These are phyloP conservation scores for Pemphigus obesinymphae DNA, from an alignment of 1,140 invertebrate genomes.

Conservation along the genomic window DNA sequence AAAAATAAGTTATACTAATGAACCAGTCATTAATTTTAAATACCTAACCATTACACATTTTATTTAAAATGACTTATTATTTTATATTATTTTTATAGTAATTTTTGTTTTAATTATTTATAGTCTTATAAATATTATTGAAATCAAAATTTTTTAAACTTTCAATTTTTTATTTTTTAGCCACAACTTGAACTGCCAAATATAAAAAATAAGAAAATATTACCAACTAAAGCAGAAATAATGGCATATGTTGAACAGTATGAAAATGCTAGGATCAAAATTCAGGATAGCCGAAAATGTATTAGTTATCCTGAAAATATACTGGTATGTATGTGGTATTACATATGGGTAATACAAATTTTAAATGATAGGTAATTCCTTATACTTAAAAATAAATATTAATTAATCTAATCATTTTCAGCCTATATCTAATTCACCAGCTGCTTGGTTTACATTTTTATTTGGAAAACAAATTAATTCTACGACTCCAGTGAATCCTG, in stretches of 20 bases:
- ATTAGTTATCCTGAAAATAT: neutral
- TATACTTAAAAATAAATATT: neutral
- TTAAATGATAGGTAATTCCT: no score
- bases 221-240: constrained; percentile 34
- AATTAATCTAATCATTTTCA: neutral
- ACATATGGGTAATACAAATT: neutral
- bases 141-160: neutral
- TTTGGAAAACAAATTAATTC: constrained; percentile 26
- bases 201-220: constrained; percentile 19
- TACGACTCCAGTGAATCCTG: neutral
- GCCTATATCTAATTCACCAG: constrained; percentile 6
- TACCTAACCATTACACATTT: no score
- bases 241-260: constrained; percentile 28
- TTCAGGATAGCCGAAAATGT: neutral
- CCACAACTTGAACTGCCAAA: neutral
- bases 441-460: constrained; percentile 15
- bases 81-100: no score
- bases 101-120: no score
- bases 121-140: neutral
- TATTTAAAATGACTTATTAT: no score
- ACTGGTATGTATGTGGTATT: neutral
- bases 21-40: no score
- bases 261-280: neutral
- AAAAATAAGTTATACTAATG: no score
- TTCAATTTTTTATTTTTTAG: neutral